These are phyloP conservation scores for Limnephilus auricula DNA, from an alignment of 2,888 invertebrate species.

Conservation along the genomic window DNA sequence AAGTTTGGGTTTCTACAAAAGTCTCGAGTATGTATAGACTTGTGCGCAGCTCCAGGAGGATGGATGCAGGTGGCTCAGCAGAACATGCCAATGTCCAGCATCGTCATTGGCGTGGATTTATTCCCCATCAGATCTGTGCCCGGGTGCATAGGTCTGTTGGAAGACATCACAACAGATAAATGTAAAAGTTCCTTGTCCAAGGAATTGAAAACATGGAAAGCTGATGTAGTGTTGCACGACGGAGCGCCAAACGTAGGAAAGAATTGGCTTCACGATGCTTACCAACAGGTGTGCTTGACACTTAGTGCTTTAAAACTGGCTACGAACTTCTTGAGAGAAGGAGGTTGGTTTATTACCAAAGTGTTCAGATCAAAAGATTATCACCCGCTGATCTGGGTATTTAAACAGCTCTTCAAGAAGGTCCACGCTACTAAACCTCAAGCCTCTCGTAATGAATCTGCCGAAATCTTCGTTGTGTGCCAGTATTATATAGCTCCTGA, in stretches of 20 bases:
- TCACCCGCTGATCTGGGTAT: constrained; percentile 94
- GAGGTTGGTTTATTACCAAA: constrained; percentile 99
- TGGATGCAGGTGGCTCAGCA: constrained; percentile 99
- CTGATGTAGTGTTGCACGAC: constrained; percentile 96
- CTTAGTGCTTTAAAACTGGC: constrained; percentile 96
- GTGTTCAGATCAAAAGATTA: constrained; percentile 99
- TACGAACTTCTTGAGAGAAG: constrained; percentile 90
- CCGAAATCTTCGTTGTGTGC: constrained; percentile 99
- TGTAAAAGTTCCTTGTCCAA: constrained; percentile 88
- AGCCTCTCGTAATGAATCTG: constrained; percentile 98
- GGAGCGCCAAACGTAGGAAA: constrained; percentile 98
- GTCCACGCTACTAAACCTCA: constrained; percentile 99
- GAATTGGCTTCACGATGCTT: constrained; percentile 98
- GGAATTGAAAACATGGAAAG: constrained; percentile 96
- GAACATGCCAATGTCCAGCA: constrained; percentile 97
- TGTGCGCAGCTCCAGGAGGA: constrained; percentile 99
- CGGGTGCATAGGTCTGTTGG: constrained; percentile 92
- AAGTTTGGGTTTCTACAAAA: constrained; percentile 98
- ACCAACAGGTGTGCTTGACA: constrained; percentile 93
- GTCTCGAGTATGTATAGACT: constrained; percentile 96
- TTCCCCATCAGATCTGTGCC: constrained; percentile 94
- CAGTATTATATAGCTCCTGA: constrained; percentile 95
- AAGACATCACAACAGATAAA: constrained; percentile 98
- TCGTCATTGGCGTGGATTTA: constrained; percentile 97
- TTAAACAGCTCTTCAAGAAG: constrained; percentile 97